Percentiles rank a stretch among this genome's conserved stretches.
These are phyloP conservation scores for Chironomus riparius DNA, from an alignment of 2,888 invertebrate species.

Conservation along the genomic window DNA sequence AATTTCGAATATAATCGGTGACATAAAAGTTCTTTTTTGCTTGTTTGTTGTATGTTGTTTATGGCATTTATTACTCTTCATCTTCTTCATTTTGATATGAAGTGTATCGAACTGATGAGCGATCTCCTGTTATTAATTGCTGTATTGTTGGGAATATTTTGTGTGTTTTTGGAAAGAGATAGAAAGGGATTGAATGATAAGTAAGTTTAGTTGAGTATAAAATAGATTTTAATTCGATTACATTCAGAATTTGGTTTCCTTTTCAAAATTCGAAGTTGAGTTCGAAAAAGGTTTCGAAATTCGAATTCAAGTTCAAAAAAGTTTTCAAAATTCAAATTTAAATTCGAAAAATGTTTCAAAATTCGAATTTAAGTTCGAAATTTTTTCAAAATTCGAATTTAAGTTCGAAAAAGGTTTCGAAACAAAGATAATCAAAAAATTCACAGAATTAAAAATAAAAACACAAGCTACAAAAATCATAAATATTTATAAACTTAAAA, in stretches of 20 bases:
- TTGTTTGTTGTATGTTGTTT: background rate
- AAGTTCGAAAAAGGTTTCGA: too few species aligned
- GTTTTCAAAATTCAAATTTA: too few species aligned
- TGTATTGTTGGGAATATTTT: background rate
- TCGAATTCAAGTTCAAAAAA: too few species aligned
- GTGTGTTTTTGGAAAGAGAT: background rate
- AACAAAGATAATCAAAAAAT: background rate
- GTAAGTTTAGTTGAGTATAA: too few species aligned
- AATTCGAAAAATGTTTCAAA: too few species aligned
- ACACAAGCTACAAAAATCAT: background rate
- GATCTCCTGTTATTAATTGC: conserved; percentile 71
- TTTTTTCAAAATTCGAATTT: too few species aligned
- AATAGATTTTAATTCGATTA: too few species aligned
- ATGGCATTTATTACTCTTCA: conserved; percentile 49
- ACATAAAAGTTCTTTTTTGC: background rate
- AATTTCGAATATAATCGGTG: conserved; percentile 10
- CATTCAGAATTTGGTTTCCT: too few species aligned
- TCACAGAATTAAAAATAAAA: background rate
- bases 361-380: too few species aligned
- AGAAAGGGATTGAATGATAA: background rate
- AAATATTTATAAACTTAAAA: background rate
- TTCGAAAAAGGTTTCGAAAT: too few species aligned
- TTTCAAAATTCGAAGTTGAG: too few species aligned
- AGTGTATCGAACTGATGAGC: conserved; percentile 88
- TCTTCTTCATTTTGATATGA: conserved; percentile 92